phyloP scores from a whole-genome alignment of 2,113 vertebrate species.

The Ammodytes dubius region DNA sequence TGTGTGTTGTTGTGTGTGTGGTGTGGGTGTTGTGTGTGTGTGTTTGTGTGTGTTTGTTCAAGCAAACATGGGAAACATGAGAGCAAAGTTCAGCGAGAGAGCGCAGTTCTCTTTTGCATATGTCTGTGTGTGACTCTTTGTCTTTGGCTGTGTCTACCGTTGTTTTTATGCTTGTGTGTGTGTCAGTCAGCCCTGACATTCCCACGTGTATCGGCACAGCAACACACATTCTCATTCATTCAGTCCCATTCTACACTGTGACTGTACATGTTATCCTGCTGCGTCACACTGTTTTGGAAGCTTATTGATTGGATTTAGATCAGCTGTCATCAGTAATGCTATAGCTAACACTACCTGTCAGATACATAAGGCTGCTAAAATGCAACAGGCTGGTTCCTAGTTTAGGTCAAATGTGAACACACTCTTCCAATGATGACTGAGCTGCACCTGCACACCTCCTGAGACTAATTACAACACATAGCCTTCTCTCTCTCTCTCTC shows the following conservation, averaged over 20 bases:
- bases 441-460: conserved; percentile 17
- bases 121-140: background rate
- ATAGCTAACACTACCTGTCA: too few relatives aligned
- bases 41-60: background rate
- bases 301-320: too few relatives aligned
- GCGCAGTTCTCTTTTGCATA: background rate
- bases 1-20: too few relatives aligned
- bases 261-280: background rate
- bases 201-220: background rate
- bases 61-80: background rate
- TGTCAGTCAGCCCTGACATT: background rate
- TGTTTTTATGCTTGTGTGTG: background rate
- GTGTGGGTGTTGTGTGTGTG: too few relatives aligned
- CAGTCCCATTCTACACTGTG: background rate
- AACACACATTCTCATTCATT: background rate
- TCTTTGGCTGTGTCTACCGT: background rate
- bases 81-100: background rate
- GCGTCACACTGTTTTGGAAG: background rate
- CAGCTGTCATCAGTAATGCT: too few relatives aligned
- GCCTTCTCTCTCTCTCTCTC: background rate
- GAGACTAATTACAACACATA: conserved; percentile 42
- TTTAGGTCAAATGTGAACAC: too few relatives aligned
- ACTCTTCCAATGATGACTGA: background rate
- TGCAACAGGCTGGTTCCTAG: background rate
- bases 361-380: background rate